Evolutionary conservation across 2,797 vertebrate genomes (phyloP).

Genomic region (Karalla daura): DNA sequence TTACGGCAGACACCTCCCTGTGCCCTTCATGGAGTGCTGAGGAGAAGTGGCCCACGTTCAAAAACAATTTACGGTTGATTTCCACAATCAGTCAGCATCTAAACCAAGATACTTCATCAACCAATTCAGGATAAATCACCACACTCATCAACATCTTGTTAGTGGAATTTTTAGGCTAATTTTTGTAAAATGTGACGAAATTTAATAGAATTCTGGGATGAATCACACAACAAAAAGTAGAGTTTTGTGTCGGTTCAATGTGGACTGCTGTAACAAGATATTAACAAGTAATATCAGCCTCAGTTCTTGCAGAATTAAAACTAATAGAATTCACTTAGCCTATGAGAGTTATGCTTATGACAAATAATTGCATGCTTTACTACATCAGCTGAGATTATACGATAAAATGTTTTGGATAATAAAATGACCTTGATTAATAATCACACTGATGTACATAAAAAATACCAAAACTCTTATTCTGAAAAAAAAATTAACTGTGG

Average conservation of each 20-base stretch:
- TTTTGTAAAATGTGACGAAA: conserved; percentile 20
- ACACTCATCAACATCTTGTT: conserved; percentile 46
- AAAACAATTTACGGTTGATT: conserved; percentile 81
- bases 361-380: neutral
- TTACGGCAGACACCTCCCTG: conserved; percentile 76
- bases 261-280: neutral
- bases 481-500: too few species aligned
- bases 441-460: too few species aligned
- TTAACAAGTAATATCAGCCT: neutral
- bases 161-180: conserved; percentile 30
- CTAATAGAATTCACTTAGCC: neutral
- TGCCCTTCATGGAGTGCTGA: conserved; percentile 92
- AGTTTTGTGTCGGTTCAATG: neutral
- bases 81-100: conserved; percentile 73
- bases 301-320: neutral
- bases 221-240: neutral
- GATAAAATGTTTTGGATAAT: too few species aligned
- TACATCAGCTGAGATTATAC: neutral
- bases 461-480: too few species aligned
- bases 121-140: conserved; percentile 72
- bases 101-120: conserved; percentile 58
- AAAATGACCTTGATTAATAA: too few species aligned
- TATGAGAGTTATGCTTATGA: neutral
- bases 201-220: neutral
- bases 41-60: conserved; percentile 70